Percentiles rank a stretch among this genome's conserved stretches.
These are phyloP conservation scores for Phoxinus phoxinus DNA, from an alignment of 2,113 vertebrate species.

Conservation along the genomic window DNA sequence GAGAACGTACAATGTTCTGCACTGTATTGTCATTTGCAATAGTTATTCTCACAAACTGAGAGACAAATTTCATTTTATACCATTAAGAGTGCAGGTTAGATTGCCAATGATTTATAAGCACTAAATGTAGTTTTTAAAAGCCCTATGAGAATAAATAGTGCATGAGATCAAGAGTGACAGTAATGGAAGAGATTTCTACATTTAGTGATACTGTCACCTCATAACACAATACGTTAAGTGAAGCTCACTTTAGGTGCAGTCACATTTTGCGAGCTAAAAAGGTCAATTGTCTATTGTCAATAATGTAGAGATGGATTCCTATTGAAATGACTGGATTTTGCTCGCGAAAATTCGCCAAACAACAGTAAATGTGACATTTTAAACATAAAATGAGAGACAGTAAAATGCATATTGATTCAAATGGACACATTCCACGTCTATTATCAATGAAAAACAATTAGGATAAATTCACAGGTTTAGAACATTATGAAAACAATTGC, in stretches of 20 bases:
- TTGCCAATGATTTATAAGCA: slow-evolving; percentile 25
- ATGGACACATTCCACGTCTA: not conserved
- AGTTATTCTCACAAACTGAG: not conserved
- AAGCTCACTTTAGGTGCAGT: not conserved
- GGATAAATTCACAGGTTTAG: slow-evolving; percentile 45
- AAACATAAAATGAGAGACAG: not conserved
- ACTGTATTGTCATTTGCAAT: not conserved
- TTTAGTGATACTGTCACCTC: not conserved
- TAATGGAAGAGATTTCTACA: slow-evolving; percentile 23
- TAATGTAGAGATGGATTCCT: not conserved
- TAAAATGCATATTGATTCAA: slow-evolving; percentile 2
- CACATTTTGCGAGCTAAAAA: not conserved
- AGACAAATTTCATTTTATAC: slow-evolving; percentile 12
- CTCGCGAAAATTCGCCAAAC: not conserved
- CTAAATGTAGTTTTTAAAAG: slow-evolving; percentile 12
- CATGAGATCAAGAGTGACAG: slow-evolving; percentile 1
- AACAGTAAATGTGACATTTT: not conserved
- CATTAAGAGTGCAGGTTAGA: slow-evolving; percentile 15
- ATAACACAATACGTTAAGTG: not conserved
- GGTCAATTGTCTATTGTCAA: not conserved
- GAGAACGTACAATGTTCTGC: slow-evolving; percentile 12
- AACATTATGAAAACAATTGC: slow-evolving; percentile 36
- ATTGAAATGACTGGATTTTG: not conserved
- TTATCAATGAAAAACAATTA: slow-evolving; percentile 4
- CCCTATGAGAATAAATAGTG: slow-evolving; percentile 31